phyloP scores from a whole-genome alignment of 2,797 vertebrate genomes.

The Alouatta caraya region DNA sequence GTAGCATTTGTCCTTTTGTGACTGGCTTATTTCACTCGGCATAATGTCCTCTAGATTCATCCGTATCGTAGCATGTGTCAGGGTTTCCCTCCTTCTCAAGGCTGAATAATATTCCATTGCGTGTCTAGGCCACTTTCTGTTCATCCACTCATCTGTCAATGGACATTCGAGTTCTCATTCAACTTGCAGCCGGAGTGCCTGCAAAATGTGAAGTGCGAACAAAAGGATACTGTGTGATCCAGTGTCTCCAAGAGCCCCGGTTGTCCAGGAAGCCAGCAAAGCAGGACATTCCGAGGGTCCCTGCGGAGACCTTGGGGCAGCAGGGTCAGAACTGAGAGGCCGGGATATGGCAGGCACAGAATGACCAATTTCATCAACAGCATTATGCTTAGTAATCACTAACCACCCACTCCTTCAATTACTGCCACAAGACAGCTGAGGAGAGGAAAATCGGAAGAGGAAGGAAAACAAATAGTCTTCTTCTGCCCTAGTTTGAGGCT shows the following conservation, averaged over 20 bases:
- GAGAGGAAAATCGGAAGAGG: background rate
- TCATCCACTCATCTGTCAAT: background rate
- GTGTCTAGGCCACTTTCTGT: background rate
- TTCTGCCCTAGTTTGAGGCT: background rate
- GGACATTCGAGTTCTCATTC: background rate
- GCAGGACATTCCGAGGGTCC: background rate
- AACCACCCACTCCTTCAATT: background rate
- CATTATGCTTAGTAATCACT: background rate
- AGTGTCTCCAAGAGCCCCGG: fast-evolving
- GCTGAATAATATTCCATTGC: background rate
- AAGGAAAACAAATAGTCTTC: background rate
- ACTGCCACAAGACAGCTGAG: background rate
- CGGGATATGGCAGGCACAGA: no score
- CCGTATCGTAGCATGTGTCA: background rate
- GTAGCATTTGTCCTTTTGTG: background rate
- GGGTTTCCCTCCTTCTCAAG: background rate
- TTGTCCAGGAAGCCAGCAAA: background rate
- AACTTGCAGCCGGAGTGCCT: background rate
- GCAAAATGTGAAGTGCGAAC: background rate
- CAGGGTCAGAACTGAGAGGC: background rate
- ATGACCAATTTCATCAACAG: background rate
- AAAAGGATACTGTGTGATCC: background rate
- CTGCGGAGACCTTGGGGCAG: background rate
- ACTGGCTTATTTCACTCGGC: background rate
- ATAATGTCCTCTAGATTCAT: no score